Evolutionary conservation across 2,888 invertebrate species (phyloP), one percentile per base, ranked within the genome.

Genomic region (Leptopterna dolabrata): DNA sequence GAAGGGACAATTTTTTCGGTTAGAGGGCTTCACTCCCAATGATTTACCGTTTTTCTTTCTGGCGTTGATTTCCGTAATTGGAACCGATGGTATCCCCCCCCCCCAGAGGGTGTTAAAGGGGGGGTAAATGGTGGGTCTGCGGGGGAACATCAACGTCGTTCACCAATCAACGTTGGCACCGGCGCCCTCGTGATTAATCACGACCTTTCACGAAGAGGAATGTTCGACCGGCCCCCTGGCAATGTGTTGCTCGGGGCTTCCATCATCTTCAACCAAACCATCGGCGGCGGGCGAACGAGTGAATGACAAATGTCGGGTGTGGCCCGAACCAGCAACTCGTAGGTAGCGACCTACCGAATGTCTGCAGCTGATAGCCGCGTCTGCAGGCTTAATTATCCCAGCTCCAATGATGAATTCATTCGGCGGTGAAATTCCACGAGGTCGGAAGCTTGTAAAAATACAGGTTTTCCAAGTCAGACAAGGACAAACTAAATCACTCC

Each of bases 51-150:
- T 63, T 63, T 63, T 63, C 63, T 63, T 63, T 30, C 36, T 73
- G 73, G 30, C 73, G 73, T 36, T 73, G 73, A 73, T 30, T 73
- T 73, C 73, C 36, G 41, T 73, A 73, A 73, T 73, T 73, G 73
- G 36, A 73, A 73, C 36, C 36, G 73, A 73, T 73, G 73, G 73
- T 73, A 73, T 73, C 73, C 36, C 16, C 73, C 30, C 14, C 14
- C 13, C 6, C 24, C 24, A 24, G 51, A 16, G 51, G 4, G 51
- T n/a, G 51, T 6, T 14, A 0, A 27, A 2, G 63, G 24, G 63
- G 19, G 24, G 63, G 63, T 14, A 51, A 14, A 51, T 14, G n/a
- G 51, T 6, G 63, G 63, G 24, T 51, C 7, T 7, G 7, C n/a
- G 27, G 63, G 55, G 63, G 11, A 63, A 73, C 73, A 41, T 73